A percentile compares a stretch with the other conserved stretches of the same genome.
phyloP scores from a whole-genome alignment of 2,888 invertebrate species.

The Furcula furcula region DNA sequence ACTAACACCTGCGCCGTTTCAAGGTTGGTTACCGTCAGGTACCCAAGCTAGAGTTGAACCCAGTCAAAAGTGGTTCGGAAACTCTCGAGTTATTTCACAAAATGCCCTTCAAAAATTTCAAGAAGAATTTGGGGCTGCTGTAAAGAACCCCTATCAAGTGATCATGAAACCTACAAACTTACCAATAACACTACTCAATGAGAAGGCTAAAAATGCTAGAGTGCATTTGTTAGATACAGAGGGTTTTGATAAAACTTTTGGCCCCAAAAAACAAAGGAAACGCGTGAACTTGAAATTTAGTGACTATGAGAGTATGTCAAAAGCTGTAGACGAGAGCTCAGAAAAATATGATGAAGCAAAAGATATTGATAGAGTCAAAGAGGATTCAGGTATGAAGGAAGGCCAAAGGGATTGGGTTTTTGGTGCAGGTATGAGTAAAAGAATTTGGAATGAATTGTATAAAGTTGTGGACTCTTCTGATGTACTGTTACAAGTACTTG shows the following conservation, averaged over 20 bases:
- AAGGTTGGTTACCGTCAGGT: slow-evolving; percentile 93
- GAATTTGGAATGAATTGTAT: slow-evolving; percentile 99
- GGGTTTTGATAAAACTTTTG: slow-evolving; percentile 96
- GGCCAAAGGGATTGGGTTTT: slow-evolving; percentile 96
- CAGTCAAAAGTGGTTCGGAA: slow-evolving; percentile 99
- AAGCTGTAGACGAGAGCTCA: slow-evolving; percentile 85
- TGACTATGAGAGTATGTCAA: slow-evolving; percentile 90
- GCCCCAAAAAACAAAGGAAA: slow-evolving; percentile 96
- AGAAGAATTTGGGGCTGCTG: slow-evolving; percentile 95
- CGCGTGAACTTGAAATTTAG: slow-evolving; percentile 89
- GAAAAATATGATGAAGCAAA: slow-evolving; percentile 91
- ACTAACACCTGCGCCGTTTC: slow-evolving; percentile 96
- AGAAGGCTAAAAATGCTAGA: slow-evolving; percentile 93
- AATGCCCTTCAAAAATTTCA: slow-evolving; percentile 94
- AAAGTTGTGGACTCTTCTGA: slow-evolving; percentile 99
- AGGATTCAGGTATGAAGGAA: slow-evolving; percentile 90
- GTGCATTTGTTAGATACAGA: slow-evolving; percentile 98
- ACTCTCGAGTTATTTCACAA: slow-evolving; percentile 98
- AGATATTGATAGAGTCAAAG: slow-evolving; percentile 91
- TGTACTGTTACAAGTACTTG: slow-evolving; percentile 96
- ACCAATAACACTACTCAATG: slow-evolving; percentile 96
- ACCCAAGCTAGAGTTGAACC: slow-evolving; percentile 97
- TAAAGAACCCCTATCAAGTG: slow-evolving; percentile 98
- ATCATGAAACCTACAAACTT: slow-evolving; percentile 98
- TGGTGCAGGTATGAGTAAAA: slow-evolving; percentile 96